Percentiles rank a stretch among this genome's conserved stretches.
Evolutionary conservation across 2,888 invertebrate species (phyloP).

Genomic region (Heliconius hortense): DNA sequence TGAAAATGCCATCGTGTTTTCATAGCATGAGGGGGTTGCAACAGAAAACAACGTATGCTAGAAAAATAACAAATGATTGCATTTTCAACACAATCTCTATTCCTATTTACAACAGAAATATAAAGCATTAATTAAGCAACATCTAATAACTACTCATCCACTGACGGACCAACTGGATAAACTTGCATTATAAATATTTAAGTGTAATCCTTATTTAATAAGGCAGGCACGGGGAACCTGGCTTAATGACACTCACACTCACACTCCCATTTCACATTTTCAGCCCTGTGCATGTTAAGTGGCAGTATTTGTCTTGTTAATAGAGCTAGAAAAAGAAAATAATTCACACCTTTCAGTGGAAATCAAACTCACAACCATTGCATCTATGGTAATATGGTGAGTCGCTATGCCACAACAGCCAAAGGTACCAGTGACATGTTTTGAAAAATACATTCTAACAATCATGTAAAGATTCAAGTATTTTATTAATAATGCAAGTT

Average conservation of each 20-base stretch:
- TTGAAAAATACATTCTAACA: background rate
- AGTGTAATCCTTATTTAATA: background rate
- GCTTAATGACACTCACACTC: background rate
- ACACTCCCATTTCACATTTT: background rate
- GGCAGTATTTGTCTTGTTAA: too few species aligned
- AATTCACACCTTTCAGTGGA: too few species aligned
- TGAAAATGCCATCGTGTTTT: constrained; percentile 83
- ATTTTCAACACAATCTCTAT: constrained; percentile 79
- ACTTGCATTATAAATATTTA: constrained; percentile 3
- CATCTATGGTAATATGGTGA: background rate
- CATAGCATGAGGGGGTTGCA: constrained; percentile 68
- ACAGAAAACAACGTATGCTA: constrained; percentile 67
- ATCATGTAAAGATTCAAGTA: background rate
- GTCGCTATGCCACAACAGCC: background rate
- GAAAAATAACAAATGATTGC: constrained; percentile 75
- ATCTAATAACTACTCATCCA: constrained; percentile 6
- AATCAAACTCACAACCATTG: background rate
- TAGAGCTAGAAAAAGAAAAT: too few species aligned
- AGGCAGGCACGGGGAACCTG: background rate
- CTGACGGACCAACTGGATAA: background rate
- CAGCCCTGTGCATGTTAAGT: background rate
- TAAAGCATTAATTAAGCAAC: constrained; percentile 52
- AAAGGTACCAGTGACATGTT: background rate
- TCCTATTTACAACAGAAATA: constrained; percentile 42
- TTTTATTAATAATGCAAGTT: constrained; percentile 4